phyloP scores from a whole-genome alignment of 2,113 vertebrate genomes.

The Rhizomys pruinosus region DNA sequence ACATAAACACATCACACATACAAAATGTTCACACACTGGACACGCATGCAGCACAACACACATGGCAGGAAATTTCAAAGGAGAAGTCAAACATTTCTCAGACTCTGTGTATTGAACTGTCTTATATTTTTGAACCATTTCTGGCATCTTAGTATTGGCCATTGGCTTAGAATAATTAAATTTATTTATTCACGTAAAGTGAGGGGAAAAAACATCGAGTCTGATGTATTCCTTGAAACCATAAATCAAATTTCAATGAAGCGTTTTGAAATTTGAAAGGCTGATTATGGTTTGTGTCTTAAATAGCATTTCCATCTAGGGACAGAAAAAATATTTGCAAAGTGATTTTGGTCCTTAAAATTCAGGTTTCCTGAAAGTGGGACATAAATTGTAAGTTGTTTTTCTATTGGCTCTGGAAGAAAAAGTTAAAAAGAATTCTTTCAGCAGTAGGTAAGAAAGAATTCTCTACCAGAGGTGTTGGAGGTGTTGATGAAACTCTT shows the following conservation, averaged over 20 bases:
- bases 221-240: constrained; percentile 49
- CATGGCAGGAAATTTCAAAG: no score
- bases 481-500: not conserved
- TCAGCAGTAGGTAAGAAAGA: constrained; percentile 24
- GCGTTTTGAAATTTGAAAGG: constrained; percentile 81
- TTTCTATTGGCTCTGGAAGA: constrained; percentile 16
- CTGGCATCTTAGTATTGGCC: not conserved
- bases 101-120: not conserved
- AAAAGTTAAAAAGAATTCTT: constrained; percentile 18
- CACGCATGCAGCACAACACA: no score
- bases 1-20: not conserved
- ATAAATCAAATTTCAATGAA: constrained; percentile 54
- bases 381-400: constrained; percentile 51
- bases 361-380: constrained; percentile 62
- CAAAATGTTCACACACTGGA: not conserved
- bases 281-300: constrained; percentile 67
- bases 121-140: constrained; percentile 50
- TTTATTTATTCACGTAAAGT: constrained; percentile 56
- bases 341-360: constrained; percentile 66
- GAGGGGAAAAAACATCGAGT: not conserved
- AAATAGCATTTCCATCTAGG: constrained; percentile 66
- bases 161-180: constrained; percentile 35
- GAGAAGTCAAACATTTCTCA: constrained; percentile 19
- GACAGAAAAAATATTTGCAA: constrained; percentile 58
- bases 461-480: not conserved